phyloP scores from a whole-genome alignment of 2,797 vertebrate genomes.

The Gymnoscopelus braueri region DNA sequence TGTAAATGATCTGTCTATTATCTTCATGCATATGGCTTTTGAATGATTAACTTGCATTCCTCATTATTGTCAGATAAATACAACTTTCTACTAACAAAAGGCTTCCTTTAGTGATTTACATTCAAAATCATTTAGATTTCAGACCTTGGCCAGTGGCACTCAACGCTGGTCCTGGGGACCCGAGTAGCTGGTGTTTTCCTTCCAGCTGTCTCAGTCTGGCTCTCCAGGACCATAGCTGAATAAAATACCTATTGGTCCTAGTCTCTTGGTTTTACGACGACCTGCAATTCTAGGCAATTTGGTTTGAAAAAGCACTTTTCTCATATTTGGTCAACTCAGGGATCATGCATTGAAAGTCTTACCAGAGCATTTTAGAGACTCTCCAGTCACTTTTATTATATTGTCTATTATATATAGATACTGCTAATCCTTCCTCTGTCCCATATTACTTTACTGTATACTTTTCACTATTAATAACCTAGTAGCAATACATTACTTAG shows the following conservation, averaged over 20 bases:
- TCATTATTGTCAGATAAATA: too few relatives aligned
- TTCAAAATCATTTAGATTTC: not conserved
- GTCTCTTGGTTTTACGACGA: slow-evolving; percentile 53
- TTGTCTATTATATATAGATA: too few relatives aligned
- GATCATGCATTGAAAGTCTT: slow-evolving; percentile 23
- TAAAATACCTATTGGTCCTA: slow-evolving; percentile 5
- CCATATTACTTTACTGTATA: not conserved
- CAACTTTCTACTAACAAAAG: too few relatives aligned
- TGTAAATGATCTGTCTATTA: not conserved
- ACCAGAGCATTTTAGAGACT: slow-evolving; percentile 9
- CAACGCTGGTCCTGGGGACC: too few relatives aligned
- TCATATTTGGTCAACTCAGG: slow-evolving; percentile 59
- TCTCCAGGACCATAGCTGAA: too few relatives aligned
- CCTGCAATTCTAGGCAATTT: slow-evolving; percentile 33
- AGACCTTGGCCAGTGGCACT: too few relatives aligned
- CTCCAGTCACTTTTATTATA: slow-evolving; percentile 3
- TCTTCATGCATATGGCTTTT: slow-evolving; percentile 32
- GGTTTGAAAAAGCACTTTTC: slow-evolving; percentile 60
- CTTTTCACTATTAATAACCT: slow-evolving; percentile 23
- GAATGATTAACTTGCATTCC: too few relatives aligned
- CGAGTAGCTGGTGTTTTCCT: too few relatives aligned
- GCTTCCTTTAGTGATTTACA: not conserved
- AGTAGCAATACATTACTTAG: not conserved
- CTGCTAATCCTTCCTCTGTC: not conserved
- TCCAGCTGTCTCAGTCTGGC: too few relatives aligned